Base-by-base conservation (phyloP, 53 echinoderm and acorn worm species). In the Actinopyga echinites region DNA sequence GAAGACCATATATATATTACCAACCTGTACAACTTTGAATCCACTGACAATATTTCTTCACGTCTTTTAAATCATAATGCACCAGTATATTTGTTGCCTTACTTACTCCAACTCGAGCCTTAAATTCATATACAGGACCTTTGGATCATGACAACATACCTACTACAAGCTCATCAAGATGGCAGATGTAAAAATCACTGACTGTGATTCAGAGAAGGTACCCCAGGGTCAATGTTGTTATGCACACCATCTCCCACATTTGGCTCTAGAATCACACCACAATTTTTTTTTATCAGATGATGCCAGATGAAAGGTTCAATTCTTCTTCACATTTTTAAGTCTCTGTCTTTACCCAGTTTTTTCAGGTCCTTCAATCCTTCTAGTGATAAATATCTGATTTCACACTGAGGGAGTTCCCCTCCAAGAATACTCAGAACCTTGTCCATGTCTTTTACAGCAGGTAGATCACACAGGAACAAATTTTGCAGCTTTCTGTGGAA, bases 321-420 rank as follows among this genome's bases (percentile, higher is more conserved):
- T 31, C 38, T 10, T 23, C 10, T 40, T 38, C 34, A 60, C n/a
- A 29, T 22, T 8, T 80, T 32, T 22, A 42, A 62, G 12, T 37
- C 44, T 30, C 36, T 66, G 59, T 93, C 89, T 83, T 93, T 92
- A 25, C 91, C 89, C 24, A 93, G 64, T 53, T 87, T 74, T 77
- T 91, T 93, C 43, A 95, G 83, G 44, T 95, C 93, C 57, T 93
- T 93, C 77, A 86, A 89, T 82, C 93, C 95, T 45, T 95, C 93
- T 23, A 89, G 82, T 52, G 93, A 93, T 38, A 95, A 83, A 65
- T 93, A 93, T 66, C 89, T 89, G 83, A 95, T 91, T 55, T 95
- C 95, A 89, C 95, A 95, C 9, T 84, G n/a, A 36, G 91, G 95
- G 21, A 95, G 29, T 19, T 90, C 95, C 30, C 83, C 82, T 24